Percentiles rank a stretch among this genome's conserved stretches.
Evolutionary conservation across 2,888 invertebrate species (phyloP).

Genomic region (Blastobasis adustella): DNA sequence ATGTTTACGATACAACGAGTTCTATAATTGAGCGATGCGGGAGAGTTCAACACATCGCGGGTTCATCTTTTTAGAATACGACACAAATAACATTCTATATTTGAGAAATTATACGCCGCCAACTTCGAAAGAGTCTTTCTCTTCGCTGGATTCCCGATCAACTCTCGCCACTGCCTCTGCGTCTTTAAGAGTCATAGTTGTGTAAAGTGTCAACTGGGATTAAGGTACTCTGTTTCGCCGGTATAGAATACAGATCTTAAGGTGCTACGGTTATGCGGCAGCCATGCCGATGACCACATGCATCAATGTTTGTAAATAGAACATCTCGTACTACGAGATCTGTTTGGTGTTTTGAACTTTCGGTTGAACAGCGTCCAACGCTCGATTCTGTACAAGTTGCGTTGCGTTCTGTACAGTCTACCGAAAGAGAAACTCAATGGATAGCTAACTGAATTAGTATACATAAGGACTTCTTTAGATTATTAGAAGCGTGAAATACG

Average conservation of each 20-base stretch:
- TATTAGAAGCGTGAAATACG: constrained; percentile 24
- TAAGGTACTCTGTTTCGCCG: constrained; percentile 45
- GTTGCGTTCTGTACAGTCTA: constrained; percentile 17
- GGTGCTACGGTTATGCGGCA: constrained; percentile 67
- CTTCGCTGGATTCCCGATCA: constrained; percentile 16
- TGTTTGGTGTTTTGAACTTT: constrained; percentile 40
- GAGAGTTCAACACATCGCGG: constrained; percentile 72
- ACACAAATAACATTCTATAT: constrained; percentile 75
- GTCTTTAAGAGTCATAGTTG: constrained; percentile 29
- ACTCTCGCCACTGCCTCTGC: constrained; percentile 35
- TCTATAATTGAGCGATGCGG: constrained; percentile 74
- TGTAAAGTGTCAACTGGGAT: constrained; percentile 16
- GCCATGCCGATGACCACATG: constrained; percentile 74
- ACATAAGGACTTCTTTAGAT: constrained; percentile 5
- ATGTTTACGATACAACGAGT: constrained; percentile 58
- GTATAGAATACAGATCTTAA: constrained; percentile 54
- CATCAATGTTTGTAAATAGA: constrained; percentile 75
- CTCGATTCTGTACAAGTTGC: constrained; percentile 18
- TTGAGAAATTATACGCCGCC: constrained; percentile 68
- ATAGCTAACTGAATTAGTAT: constrained; percentile 20
- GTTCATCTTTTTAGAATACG: constrained; percentile 75
- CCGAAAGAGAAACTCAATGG: constrained; percentile 26
- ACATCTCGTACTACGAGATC: constrained; percentile 45
- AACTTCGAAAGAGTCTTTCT: constrained; percentile 52
- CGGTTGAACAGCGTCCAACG: constrained; percentile 34